A percentile compares a stretch with the other conserved stretches of the same genome.
These are phyloP conservation scores for Myoxocephalus aenaeus DNA, from an alignment of 2,797 vertebrate genomes.

Conservation along the genomic window DNA sequence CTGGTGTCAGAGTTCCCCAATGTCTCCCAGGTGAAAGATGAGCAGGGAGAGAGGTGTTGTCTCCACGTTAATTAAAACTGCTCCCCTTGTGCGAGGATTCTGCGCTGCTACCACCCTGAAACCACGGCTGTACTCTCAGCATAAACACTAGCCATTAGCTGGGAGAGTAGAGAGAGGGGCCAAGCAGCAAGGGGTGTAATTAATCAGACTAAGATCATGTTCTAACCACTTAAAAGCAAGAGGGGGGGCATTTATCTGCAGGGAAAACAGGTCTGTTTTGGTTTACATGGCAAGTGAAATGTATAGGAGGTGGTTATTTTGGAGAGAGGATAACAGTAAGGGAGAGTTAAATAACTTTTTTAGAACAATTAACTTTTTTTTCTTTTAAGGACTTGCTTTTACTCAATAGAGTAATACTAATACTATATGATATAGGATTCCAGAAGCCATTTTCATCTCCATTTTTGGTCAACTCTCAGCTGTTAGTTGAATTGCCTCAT, in stretches of 20 bases:
- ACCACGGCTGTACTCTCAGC: conserved; percentile 64
- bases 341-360: neutral
- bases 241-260: conserved; percentile 70
- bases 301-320: conserved; percentile 33
- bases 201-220: conserved; percentile 82
- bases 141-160: conserved; percentile 80
- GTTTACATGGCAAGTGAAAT: conserved; percentile 45
- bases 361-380: neutral
- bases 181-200: conserved; percentile 75
- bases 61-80: conserved; percentile 86
- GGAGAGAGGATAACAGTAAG: conserved; percentile 8
- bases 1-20: conserved; percentile 85
- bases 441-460: neutral
- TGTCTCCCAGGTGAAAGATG: conserved; percentile 91
- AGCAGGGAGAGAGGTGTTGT: conserved; percentile 84
- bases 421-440: neutral
- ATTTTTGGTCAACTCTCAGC: conserved; percentile 2
- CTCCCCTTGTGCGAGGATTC: conserved; percentile 72
- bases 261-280: conserved; percentile 60
- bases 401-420: neutral
- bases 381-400: conserved; percentile 1
- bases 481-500: conserved; percentile 3
- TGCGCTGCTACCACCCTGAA: conserved; percentile 62
- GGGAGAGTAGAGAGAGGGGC: conserved; percentile 54
- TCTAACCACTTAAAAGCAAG: conserved; percentile 78